Percentiles rank a stretch among this genome's conserved stretches.
Conservation (phyloP, 2,113 vertebrate species). For the Gymnorhina tibicen region DNA sequence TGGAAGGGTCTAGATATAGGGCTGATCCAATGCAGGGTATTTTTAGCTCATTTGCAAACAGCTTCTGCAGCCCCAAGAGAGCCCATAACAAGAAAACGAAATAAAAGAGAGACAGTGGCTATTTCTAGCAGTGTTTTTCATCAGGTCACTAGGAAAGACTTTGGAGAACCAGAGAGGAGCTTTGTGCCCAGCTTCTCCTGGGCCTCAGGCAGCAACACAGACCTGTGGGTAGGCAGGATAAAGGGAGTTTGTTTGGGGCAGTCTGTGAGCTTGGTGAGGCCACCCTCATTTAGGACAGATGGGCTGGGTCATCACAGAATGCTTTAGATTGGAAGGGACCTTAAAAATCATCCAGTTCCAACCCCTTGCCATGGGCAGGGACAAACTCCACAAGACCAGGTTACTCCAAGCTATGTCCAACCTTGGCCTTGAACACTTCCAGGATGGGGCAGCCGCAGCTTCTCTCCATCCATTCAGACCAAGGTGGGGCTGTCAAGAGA, state of each 20-base stretch:
- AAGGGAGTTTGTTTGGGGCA: background rate
- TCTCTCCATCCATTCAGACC: background rate
- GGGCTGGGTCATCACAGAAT: background rate
- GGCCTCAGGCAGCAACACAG: background rate
- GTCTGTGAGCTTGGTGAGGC: background rate
- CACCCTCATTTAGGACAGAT: background rate
- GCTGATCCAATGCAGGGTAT: background rate
- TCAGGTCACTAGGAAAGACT: background rate
- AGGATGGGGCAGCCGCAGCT: background rate
- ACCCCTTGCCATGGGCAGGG: background rate
- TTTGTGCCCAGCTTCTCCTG: background rate
- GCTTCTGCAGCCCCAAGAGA: background rate
- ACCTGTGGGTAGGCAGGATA: background rate
- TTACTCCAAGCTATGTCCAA: background rate
- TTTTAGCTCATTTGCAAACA: background rate
- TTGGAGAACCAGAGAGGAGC: background rate
- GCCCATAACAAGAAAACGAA: constrained; percentile 7
- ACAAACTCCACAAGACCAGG: background rate
- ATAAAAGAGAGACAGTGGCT: constrained; percentile 5
- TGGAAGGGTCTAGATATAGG: background rate
- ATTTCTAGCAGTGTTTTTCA: constrained; percentile 48
- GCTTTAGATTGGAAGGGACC: background rate
- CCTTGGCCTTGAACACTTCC: background rate
- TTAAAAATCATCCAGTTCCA: background rate
- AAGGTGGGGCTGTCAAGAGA: background rate